phyloP scores from a whole-genome alignment of 2,888 invertebrate species.

The Disparrhopalites patrizii region DNA sequence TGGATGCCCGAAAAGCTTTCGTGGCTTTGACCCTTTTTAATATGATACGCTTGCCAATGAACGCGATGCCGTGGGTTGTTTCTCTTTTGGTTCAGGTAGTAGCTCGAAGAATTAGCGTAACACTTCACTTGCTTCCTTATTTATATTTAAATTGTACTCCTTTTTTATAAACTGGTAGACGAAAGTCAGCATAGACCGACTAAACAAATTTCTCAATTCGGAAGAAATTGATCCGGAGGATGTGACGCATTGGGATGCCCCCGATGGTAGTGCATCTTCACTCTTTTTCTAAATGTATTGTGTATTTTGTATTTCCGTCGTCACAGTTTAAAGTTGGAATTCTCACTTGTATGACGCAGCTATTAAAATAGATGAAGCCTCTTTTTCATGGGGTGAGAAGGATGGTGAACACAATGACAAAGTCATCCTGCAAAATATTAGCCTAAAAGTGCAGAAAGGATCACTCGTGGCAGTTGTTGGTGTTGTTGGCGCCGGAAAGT shows the following conservation, averaged over 20 bases:
- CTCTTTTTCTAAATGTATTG: not conserved
- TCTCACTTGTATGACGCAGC: not conserved
- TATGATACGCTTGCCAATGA: slow-evolving; percentile 83
- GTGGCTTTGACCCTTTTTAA: slow-evolving; percentile 87
- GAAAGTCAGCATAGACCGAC: not conserved
- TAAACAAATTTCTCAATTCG: not conserved
- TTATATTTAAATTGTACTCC: too few species aligned
- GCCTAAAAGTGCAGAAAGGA: slow-evolving; percentile 64
- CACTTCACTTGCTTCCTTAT: too few species aligned
- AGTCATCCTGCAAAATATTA: slow-evolving; percentile 60
- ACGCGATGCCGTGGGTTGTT: slow-evolving; percentile 88
- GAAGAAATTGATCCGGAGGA: not conserved
- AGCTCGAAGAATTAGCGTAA: too few species aligned
- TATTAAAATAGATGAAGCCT: slow-evolving; percentile 76
- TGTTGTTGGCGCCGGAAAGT: slow-evolving; percentile 82
- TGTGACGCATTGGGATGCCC: not conserved
- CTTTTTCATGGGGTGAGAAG: slow-evolving; percentile 74
- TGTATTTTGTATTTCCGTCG: not conserved
- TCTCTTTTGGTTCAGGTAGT: slow-evolving; percentile 86
- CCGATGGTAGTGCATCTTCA: not conserved
- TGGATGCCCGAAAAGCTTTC: slow-evolving; percentile 78
- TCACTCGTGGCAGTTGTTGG: slow-evolving; percentile 80
- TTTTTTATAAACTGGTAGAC: too few species aligned
- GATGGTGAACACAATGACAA: slow-evolving; percentile 52
- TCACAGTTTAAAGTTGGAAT: not conserved